Percentiles rank a stretch among this genome's conserved stretches.
Evolutionary conservation across 2,113 vertebrate species (phyloP).

Genomic region (Paralichthys olivaceus): DNA sequence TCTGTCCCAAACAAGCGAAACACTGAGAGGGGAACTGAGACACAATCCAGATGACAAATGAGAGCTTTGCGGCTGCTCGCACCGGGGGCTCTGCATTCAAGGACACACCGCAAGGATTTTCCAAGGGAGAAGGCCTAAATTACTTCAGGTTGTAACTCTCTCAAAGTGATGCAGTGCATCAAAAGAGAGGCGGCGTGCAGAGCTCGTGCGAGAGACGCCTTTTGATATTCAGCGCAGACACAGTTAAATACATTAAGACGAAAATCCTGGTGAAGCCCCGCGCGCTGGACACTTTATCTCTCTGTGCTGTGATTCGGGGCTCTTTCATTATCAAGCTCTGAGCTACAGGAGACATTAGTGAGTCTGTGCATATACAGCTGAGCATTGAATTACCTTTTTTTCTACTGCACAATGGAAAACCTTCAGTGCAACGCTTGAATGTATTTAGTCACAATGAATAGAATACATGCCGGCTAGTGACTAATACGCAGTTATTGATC

Average conservation of each 20-base stretch:
- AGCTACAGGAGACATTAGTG: conserved; percentile 43
- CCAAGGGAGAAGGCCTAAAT: conserved; percentile 59
- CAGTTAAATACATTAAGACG: conserved; percentile 45
- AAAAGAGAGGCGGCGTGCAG: conserved; percentile 26
- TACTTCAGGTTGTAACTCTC: conserved; percentile 58
- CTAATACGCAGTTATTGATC: neutral
- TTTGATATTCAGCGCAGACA: conserved; percentile 48
- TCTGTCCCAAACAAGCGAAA: conserved; percentile 33
- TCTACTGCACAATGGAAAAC: conserved; percentile 7
- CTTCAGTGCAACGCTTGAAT: neutral
- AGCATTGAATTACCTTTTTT: conserved; percentile 31
- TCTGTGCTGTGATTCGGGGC: conserved; percentile 31
- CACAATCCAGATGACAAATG: conserved; percentile 66
- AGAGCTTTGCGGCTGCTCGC: conserved; percentile 56
- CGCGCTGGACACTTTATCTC: conserved; percentile 46
- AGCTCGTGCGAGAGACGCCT: conserved; percentile 25
- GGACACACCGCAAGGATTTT: conserved; percentile 63
- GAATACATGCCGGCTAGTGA: neutral
- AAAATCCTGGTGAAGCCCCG: conserved; percentile 27
- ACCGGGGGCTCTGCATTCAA: conserved; percentile 52
- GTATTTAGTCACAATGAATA: neutral
- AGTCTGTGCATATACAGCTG: conserved; percentile 50
- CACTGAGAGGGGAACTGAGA: conserved; percentile 37
- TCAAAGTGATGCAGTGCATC: conserved; percentile 47
- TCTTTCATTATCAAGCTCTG: conserved; percentile 45